These are phyloP conservation scores for Sigmodon hispidus DNA, from an alignment of 2,113 vertebrate species.

Conservation along the genomic window DNA sequence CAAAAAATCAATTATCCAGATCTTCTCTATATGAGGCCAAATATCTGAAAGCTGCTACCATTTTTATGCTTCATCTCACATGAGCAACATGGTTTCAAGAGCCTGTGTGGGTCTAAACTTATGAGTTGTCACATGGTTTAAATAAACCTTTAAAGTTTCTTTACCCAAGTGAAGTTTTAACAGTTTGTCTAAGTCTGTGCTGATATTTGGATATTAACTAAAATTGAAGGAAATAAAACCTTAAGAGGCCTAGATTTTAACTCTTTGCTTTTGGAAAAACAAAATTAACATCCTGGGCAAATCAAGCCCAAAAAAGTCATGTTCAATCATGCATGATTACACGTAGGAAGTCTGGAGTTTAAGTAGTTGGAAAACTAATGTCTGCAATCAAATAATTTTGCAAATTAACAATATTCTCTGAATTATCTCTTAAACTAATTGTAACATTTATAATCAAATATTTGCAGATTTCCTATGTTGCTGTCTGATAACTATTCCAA, in stretches of 20 bases:
- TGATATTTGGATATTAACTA: constrained; percentile 7
- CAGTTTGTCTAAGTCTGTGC: constrained; percentile 9
- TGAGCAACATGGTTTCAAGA: neutral
- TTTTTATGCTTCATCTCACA: neutral
- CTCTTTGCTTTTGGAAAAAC: constrained; percentile 12
- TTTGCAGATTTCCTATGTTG: constrained; percentile 33
- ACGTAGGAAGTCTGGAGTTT: constrained; percentile 52
- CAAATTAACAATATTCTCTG: constrained; percentile 61
- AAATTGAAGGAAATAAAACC: constrained; percentile 9
- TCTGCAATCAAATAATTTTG: constrained; percentile 57
- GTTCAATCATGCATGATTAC: constrained; percentile 11
- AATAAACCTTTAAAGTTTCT: neutral
- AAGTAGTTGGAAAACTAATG: constrained; percentile 51
- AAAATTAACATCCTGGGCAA: neutral
- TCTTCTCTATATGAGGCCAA: neutral
- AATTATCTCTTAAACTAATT: constrained; percentile 61
- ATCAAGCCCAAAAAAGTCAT: constrained; percentile 26
- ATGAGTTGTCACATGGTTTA: neutral
- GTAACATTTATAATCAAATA: constrained; percentile 62
- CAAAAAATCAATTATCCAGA: constrained; percentile 30
- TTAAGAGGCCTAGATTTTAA: neutral
- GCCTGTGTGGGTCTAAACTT: neutral
- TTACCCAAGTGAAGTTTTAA: neutral
- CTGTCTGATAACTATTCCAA: neutral
- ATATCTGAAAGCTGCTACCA: neutral